Base-by-base conservation (phyloP, 2,113 vertebrate genomes). In the Clinocottus analis region DNA sequence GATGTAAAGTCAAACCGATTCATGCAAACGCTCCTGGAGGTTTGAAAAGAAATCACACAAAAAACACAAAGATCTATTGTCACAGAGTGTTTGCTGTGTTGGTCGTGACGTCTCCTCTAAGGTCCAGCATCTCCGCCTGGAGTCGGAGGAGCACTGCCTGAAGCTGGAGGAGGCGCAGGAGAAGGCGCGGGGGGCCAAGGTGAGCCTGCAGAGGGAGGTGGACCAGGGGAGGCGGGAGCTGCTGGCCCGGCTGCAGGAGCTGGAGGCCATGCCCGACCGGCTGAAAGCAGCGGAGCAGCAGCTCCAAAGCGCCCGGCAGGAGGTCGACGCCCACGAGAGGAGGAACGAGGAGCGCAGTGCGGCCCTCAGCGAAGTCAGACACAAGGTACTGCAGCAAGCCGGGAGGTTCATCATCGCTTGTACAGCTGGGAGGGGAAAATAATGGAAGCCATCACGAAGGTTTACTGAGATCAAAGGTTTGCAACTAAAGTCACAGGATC, bases 231-330 rank as follows among this genome's bases (percentile, higher is more conserved):
- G 94, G 37, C 77, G 88, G 71, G 94, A 96, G 89, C 95, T 97
- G 83, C 93, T 96, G 91, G 89, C n/a, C 7, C 94, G 94, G 12
- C 83, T 98, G 83, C 70, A 93, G 55, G 96, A 98, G 81, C 91
- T 97, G 10, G 95, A 98, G 77, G 88, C 93, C 66, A 91, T 98
- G 56, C 96, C 96, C 0, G 96, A 97, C 68, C 92, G 93, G 23
- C 91, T 98, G 29, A 96, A 93, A 90, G 86, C 94, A 70, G 93
- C 93, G 0, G 97, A 98, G 91, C 90, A 92, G 1, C 94, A 95
- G 84, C 91, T 98, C 75, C 93, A 93, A 13, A 94, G 96, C 23
- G 96, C 94, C 70, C 95, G 95, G 78, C 92, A 96, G 6, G 94
- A 96, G 78, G 94, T 96, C 37, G 90, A 95, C 74, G 80, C 72